Percentiles rank a stretch among this genome's conserved stretches.
Conservation (phyloP, 1,140 invertebrate species). For the Chymomyza costata region DNA sequence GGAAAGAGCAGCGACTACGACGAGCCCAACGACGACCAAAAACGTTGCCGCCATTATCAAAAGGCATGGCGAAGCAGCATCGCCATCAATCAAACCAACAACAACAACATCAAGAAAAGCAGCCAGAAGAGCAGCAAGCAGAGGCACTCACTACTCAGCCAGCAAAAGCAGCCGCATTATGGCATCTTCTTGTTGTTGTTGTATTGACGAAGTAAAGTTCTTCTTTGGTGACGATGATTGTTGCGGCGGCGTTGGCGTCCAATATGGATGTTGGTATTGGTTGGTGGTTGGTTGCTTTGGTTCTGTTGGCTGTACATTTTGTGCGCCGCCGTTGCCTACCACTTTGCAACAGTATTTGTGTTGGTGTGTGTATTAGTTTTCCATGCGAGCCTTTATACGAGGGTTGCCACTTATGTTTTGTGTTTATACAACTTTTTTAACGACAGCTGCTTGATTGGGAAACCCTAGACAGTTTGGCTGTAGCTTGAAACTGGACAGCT, state of each 20-base stretch:
- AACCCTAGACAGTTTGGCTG: too few relatives aligned
- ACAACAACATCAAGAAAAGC: constrained; percentile 35
- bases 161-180: constrained; percentile 23
- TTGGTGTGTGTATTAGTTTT: constrained; percentile 61
- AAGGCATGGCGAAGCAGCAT: constrained; percentile 50
- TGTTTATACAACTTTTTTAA: too few relatives aligned
- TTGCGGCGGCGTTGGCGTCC: constrained; percentile 46
- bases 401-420: too few relatives aligned
- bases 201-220: constrained; percentile 67
- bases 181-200: constrained; percentile 38
- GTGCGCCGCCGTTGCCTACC: constrained; percentile 17
- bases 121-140: constrained; percentile 47
- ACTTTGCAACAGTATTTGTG: constrained; percentile 4
- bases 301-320: constrained; percentile 9
- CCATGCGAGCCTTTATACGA: constrained; percentile 42
- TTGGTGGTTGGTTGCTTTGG: constrained; percentile 36
- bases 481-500: too few relatives aligned
- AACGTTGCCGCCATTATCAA: constrained; percentile 56
- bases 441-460: too few relatives aligned
- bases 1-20: constrained; percentile 8
- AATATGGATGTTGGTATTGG: too few relatives aligned
- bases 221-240: constrained; percentile 71
- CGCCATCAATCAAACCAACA: constrained; percentile 66
- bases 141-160: constrained; percentile 6
- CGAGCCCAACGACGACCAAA: constrained; percentile 17